A percentile compares a stretch with the other conserved stretches of the same genome.
Evolutionary conservation across 2,888 invertebrate species (phyloP).

Genomic region (Pristionchus entomophagus): DNA sequence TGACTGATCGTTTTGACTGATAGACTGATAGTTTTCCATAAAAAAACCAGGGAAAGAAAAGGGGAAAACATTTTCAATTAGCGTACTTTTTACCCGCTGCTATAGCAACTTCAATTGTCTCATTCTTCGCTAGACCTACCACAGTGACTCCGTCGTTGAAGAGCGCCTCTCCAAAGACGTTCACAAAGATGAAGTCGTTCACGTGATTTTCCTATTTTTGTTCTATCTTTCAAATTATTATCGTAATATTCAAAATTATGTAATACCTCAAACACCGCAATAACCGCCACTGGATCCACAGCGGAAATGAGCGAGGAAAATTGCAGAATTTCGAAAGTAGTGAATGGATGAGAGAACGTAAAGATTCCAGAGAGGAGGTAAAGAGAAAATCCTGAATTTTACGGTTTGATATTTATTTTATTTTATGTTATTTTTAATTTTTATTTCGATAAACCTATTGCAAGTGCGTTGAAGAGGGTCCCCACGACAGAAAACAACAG

Average conservation of each 20-base stretch:
- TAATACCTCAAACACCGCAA: conserved; percentile 37
- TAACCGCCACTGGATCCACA: conserved; percentile 51
- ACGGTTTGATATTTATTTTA: neutral
- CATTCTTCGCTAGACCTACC: too few relatives aligned
- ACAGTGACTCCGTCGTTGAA: conserved; percentile 98
- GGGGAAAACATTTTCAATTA: too few relatives aligned
- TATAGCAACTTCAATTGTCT: too few relatives aligned
- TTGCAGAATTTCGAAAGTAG: conserved; percentile 56
- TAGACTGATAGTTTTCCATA: too few relatives aligned
- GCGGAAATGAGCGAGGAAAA: conserved; percentile 45
- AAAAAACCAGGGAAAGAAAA: too few relatives aligned
- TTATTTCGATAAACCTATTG: conserved; percentile 71
- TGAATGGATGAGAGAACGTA: conserved; percentile 58
- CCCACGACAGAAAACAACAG: conserved; percentile 91
- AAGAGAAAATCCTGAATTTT: conserved; percentile 57
- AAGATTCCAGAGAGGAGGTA: conserved; percentile 54
- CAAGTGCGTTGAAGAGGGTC: conserved; percentile 93
- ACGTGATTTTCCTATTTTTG: conserved; percentile 82
- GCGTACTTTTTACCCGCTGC: too few relatives aligned
- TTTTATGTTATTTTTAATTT: neutral
- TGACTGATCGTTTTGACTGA: too few relatives aligned
- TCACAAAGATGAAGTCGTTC: conserved; percentile 96
- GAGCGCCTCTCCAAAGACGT: conserved; percentile 97
- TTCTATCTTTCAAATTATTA: neutral
- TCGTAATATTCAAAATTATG: too few relatives aligned